Percentiles rank a stretch among this genome's conserved stretches.
Evolutionary conservation across 1,140 invertebrate species (phyloP).

Genomic region (Drosophila malerkotliana): DNA sequence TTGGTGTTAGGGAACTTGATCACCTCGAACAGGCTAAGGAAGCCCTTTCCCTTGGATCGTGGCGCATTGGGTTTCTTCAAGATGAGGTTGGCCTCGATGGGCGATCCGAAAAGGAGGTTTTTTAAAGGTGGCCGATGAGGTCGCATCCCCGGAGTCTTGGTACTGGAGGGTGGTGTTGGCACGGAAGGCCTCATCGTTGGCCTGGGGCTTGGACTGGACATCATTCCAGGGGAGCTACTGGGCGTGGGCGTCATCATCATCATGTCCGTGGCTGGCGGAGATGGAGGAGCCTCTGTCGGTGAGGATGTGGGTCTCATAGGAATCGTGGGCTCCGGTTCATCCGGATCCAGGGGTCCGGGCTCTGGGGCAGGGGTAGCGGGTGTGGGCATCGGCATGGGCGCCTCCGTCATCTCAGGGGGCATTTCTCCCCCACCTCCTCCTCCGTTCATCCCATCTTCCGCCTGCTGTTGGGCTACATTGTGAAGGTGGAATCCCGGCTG

Average conservation of each 20-base stretch:
- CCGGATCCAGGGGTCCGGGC: conserved; percentile 41
- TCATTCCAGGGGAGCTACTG: conserved; percentile 7
- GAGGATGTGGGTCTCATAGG: conserved; percentile 46
- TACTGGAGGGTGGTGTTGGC: conserved; percentile 40
- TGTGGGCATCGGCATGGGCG: conserved; percentile 35
- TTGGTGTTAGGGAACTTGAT: conserved; percentile 88
- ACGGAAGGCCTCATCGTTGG: conserved; percentile 42
- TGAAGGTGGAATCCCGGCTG: conserved; percentile 60
- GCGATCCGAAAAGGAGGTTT: conserved; percentile 67
- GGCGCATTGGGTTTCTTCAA: conserved; percentile 60
- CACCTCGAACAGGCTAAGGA: conserved; percentile 90
- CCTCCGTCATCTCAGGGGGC: conserved; percentile 6
- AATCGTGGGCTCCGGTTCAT: conserved; percentile 67
- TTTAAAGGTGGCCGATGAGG: conserved; percentile 54
- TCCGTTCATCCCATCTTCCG: conserved; percentile 1
- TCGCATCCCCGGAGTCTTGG: conserved; percentile 60
- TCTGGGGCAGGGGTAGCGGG: conserved; percentile 48
- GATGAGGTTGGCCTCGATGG: conserved; percentile 69
- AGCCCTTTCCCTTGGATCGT: conserved; percentile 83
- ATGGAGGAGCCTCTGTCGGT: conserved; percentile 19
- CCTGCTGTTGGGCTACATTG: conserved; percentile 55
- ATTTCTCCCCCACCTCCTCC: neutral
- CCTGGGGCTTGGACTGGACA: conserved; percentile 40
- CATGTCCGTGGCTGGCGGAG: conserved; percentile 38
- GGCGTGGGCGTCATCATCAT: conserved; percentile 55